phyloP scores from a whole-genome alignment of 1,140 invertebrate genomes.

The Zaprionus kolodkinae region DNA sequence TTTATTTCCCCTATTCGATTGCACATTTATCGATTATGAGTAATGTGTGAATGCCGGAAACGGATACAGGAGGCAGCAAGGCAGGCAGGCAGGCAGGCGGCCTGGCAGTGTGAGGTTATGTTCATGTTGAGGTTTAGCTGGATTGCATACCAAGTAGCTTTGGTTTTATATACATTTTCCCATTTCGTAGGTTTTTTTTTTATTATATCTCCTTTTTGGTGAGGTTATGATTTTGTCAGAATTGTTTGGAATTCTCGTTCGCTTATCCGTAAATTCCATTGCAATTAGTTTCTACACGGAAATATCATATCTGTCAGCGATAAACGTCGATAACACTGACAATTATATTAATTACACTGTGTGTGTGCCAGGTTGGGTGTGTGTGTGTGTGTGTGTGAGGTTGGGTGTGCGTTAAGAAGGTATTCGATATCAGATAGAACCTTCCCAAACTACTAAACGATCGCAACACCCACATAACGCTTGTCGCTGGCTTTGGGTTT shows the following conservation, averaged over 20 bases:
- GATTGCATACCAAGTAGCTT: slow-evolving; percentile 5
- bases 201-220: too few species aligned
- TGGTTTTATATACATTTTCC: not conserved
- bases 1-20: not conserved
- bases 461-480: not conserved
- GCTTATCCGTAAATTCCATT: not conserved
- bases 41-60: not conserved
- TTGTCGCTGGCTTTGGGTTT: not conserved
- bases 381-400: not conserved
- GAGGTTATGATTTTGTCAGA: not conserved
- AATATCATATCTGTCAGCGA: not conserved
- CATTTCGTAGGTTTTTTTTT: not conserved
- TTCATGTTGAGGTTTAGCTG: not conserved
- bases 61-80: too few species aligned
- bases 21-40: not conserved
- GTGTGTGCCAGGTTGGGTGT: not conserved
- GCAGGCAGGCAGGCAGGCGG: not conserved
- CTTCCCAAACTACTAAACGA: slow-evolving; percentile 1
- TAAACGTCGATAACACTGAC: slow-evolving; percentile 4
- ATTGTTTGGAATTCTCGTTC: not conserved
- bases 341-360: not conserved
- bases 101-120: not conserved
- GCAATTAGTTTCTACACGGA: not conserved
- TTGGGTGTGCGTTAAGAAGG: not conserved
- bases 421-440: not conserved